Base-by-base conservation (phyloP, 2,888 invertebrate genomes). In the Aphodius granarius region DNA sequence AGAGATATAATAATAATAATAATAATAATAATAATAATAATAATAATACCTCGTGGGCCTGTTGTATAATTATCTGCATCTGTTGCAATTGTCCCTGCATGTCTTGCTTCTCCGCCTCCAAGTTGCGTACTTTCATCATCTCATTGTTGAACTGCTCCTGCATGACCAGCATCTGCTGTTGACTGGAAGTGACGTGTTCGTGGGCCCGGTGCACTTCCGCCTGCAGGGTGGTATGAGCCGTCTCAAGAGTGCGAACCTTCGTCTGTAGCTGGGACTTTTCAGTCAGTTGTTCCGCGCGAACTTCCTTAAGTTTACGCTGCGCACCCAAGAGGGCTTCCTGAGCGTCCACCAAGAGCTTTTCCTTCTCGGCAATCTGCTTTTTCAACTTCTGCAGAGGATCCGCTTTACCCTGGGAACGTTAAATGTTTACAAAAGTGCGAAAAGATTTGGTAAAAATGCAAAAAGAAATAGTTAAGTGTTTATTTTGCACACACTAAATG, bases 281-380 rank as follows among this genome's bases (percentile, higher is more conserved):
- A 2, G 90, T 87, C 81, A 91, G 92, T 82, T 94, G 87, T 79
- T 92, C 93, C 43, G 89, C 86, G 83, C 95, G 92, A 16, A 97
- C 85, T 82, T 96, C 96, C 81, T 94, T 93, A 68, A 96, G 84
- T 86, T 95, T 95, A 62, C 91, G 92, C 82, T 94, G 95, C 13
- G 94, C 90, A 3, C 94, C 93, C 81, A 91, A 89, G 0, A 94
- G 91, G 0, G 94, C 92, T 82, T 94, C 93, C 79, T 93, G 91
- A 83, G 95, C 94, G 78, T 94, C 94, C 2, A 89, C 86, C 3
- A 95, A 86, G 0, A 92, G 91, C 81, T 94, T 94, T 81, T 96
- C 96, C 83, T 95, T 95, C 80, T 97, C 97, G 19, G 94, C 94
- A 22, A 97, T 88, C 86, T 97, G 96, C 81, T 95, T 96, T 86